A percentile compares a stretch with the other conserved stretches of the same genome.
Evolutionary conservation across 92 coral and sea anemone species (phyloP).

Genomic region (Blastomussa wellsi): DNA sequence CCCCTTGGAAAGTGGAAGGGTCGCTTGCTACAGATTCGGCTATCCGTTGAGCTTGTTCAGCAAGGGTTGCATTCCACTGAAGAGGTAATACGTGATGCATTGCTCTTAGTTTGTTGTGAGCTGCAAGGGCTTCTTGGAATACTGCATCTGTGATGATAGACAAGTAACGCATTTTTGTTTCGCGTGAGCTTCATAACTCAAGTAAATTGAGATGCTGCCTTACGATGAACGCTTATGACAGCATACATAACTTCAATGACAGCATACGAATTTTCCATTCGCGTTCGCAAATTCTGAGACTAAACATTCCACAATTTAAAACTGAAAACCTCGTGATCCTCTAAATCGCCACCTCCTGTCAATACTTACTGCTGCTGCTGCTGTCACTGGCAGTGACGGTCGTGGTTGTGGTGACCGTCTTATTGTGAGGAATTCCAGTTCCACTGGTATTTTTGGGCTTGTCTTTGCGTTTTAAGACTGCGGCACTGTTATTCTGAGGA

Average conservation of each 20-base stretch:
- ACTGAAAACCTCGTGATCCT: neutral
- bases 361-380: constrained; percentile 12
- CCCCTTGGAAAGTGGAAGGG: constrained; percentile 74
- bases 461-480: neutral
- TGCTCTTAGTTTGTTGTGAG: constrained; percentile 76
- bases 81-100: constrained; percentile 81
- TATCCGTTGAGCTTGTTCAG: constrained; percentile 75
- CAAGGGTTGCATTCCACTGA: constrained; percentile 79
- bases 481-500: constrained; percentile 6
- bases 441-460: constrained; percentile 13
- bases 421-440: constrained; percentile 19
- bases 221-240: neutral
- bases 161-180: neutral
- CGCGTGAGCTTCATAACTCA: neutral
- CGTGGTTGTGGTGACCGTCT: neutral
- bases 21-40: constrained; percentile 82
- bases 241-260: neutral
- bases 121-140: constrained; percentile 76
- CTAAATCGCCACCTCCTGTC: neutral
- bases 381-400: neutral
- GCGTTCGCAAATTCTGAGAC: neutral
- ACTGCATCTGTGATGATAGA: constrained; percentile 62
- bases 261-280: neutral
- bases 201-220: neutral
- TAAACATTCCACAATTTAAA: neutral